Evolutionary conservation across 1,140 invertebrate genomes (phyloP).

Genomic region (Battus philenor): DNA sequence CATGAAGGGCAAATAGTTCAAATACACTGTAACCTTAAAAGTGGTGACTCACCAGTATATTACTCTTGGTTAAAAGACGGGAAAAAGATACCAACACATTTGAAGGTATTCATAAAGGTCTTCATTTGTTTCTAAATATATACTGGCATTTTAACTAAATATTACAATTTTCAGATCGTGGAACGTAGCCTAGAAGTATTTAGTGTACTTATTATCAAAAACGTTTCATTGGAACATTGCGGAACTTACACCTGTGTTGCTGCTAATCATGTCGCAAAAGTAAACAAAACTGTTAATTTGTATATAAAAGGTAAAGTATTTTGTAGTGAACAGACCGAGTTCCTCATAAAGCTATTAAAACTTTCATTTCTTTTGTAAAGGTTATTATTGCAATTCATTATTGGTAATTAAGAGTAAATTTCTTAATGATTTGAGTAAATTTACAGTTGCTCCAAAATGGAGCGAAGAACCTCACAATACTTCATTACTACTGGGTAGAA

Average conservation of each 20-base stretch:
- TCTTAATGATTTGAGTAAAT: too few species aligned
- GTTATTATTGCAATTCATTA: too few species aligned
- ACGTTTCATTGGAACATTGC: slow-evolving; percentile 85
- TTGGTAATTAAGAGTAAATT: too few species aligned
- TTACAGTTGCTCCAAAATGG: slow-evolving; percentile 62
- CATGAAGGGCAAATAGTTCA: slow-evolving; percentile 92
- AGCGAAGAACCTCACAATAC: slow-evolving; percentile 85
- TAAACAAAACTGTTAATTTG: slow-evolving; percentile 88
- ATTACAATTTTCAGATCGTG: slow-evolving; percentile 42
- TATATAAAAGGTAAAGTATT: slow-evolving; percentile 85
- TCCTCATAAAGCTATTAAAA: too few species aligned
- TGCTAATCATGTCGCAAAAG: slow-evolving; percentile 88
- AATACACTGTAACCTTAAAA: slow-evolving; percentile 91
- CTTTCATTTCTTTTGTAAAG: too few species aligned
- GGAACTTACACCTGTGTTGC: slow-evolving; percentile 94
- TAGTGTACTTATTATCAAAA: slow-evolving; percentile 87
- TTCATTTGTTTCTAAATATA: background rate
- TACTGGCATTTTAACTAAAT: background rate
- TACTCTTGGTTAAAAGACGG: slow-evolving; percentile 94
- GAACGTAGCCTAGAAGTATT: slow-evolving; percentile 82
- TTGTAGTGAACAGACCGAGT: too few species aligned
- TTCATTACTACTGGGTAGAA: slow-evolving; percentile 83
- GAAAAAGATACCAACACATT: slow-evolving; percentile 79
- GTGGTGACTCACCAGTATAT: slow-evolving; percentile 92
- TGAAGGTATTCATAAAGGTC: slow-evolving; percentile 74